phyloP scores from a whole-genome alignment of 2,113 vertebrate genomes.

The Paratilapia polleni region DNA sequence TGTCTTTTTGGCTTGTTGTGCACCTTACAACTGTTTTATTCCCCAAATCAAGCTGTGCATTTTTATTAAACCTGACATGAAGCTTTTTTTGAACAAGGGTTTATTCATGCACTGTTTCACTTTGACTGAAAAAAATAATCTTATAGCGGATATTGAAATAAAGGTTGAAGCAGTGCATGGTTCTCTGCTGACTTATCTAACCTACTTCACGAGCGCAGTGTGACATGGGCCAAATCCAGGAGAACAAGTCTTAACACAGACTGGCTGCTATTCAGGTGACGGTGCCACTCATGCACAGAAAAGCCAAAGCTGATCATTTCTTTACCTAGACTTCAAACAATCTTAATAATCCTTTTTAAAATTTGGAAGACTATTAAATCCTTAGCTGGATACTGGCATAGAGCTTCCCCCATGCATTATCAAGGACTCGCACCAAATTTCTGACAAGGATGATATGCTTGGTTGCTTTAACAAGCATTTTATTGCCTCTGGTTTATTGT shows the following conservation, averaged over 20 bases:
- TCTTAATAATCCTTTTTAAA: not conserved
- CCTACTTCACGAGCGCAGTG: not conserved
- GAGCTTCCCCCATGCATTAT: not conserved
- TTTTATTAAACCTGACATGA: not conserved
- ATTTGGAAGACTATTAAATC: not conserved
- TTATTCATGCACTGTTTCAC: not conserved
- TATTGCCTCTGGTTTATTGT: not conserved
- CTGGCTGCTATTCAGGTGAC: not conserved
- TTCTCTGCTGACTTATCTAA: not conserved
- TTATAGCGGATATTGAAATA: not conserved
- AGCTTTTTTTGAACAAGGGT: not conserved
- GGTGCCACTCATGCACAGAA: not conserved
- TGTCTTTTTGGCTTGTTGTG: not conserved
- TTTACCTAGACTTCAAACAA: not conserved
- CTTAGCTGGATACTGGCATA: not conserved
- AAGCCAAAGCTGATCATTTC: not conserved
- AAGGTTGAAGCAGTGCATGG: not conserved
- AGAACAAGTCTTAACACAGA: not conserved
- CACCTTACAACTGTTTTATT: not conserved
- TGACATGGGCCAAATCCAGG: not conserved
- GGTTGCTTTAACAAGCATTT: constrained; percentile 2
- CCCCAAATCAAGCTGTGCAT: not conserved
- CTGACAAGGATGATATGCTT: not conserved
- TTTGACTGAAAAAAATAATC: not conserved
- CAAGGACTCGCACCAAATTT: not conserved